Evolutionary conservation across 2,113 vertebrate genomes (phyloP).

Genomic region (Trematocara marginatum): DNA sequence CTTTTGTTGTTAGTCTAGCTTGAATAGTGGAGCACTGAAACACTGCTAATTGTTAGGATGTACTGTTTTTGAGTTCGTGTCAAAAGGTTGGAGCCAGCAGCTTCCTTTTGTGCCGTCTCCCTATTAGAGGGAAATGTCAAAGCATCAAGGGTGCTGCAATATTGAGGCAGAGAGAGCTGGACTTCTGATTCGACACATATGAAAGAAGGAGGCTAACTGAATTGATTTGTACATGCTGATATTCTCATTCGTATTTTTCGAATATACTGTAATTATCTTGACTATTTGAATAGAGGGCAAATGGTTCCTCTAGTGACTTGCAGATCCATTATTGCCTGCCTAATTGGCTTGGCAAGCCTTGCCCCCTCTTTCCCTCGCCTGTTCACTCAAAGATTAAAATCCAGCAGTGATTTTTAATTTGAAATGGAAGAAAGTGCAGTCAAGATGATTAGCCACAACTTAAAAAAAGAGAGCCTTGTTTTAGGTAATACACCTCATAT

Average conservation of each 20-base stretch:
- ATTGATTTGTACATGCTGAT: constrained; percentile 65
- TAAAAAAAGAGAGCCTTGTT: not conserved
- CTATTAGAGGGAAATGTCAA: not conserved
- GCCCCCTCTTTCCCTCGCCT: constrained; percentile 25
- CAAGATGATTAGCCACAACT: not conserved
- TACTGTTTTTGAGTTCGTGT: not conserved
- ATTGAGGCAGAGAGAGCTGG: not conserved
- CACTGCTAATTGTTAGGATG: not conserved
- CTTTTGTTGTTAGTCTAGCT: not conserved
- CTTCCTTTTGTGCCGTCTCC: not conserved
- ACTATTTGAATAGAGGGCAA: constrained; percentile 69
- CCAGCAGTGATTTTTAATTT: constrained; percentile 50
- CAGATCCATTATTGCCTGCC: constrained; percentile 67
- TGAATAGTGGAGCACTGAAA: not conserved
- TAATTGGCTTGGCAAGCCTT: constrained; percentile 63
- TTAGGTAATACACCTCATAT: not conserved
- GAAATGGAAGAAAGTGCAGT: constrained; percentile 35
- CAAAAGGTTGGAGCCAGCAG: not conserved
- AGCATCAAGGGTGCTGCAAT: not conserved
- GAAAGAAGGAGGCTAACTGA: constrained; percentile 5
- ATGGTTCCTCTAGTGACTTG: constrained; percentile 65
- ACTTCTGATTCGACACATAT: constrained; percentile 5
- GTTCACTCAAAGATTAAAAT: constrained; percentile 59
- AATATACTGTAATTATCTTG: constrained; percentile 71
- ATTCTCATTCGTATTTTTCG: constrained; percentile 55